Conservation (phyloP, 2,888 invertebrate species). For the Polymixis lichenea region DNA sequence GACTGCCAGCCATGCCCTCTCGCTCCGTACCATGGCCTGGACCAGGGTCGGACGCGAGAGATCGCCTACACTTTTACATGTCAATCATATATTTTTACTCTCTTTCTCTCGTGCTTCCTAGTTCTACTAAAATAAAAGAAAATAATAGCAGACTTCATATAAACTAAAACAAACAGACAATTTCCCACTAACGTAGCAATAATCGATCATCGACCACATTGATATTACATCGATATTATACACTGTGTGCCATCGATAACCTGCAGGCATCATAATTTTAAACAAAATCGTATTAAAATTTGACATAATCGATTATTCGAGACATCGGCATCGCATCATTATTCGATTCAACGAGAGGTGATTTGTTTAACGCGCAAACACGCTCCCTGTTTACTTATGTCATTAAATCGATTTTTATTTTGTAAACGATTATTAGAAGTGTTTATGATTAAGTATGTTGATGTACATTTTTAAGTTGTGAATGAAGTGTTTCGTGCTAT, state of each 20-base stretch:
- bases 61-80: too few relatives aligned
- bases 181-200: conserved; percentile 50
- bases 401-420: conserved; percentile 75
- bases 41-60: too few relatives aligned
- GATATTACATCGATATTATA: conserved; percentile 66
- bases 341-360: conserved; percentile 73
- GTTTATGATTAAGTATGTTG: conserved; percentile 55
- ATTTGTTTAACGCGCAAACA: conserved; percentile 73
- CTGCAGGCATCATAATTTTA: conserved; percentile 63
- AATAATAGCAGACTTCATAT: conserved; percentile 14
- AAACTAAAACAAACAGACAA: conserved; percentile 49
- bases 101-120: neutral
- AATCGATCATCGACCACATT: conserved; percentile 63
- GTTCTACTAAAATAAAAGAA: conserved; percentile 9
- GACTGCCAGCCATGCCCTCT: too few relatives aligned
- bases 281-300: conserved; percentile 75
- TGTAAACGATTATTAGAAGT: conserved; percentile 71
- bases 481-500: conserved; percentile 36
- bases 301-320: conserved; percentile 74
- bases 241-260: conserved; percentile 51
- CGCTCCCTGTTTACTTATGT: conserved; percentile 76
- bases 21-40: too few relatives aligned
- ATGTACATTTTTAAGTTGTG: conserved; percentile 31
- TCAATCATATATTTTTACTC: too few relatives aligned
- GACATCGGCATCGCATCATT: conserved; percentile 66